A percentile compares a stretch with the other conserved stretches of the same genome.
These are phyloP conservation scores for Discoglossus pictus DNA, from an alignment of 2,797 vertebrate genomes.

Conservation along the genomic window DNA sequence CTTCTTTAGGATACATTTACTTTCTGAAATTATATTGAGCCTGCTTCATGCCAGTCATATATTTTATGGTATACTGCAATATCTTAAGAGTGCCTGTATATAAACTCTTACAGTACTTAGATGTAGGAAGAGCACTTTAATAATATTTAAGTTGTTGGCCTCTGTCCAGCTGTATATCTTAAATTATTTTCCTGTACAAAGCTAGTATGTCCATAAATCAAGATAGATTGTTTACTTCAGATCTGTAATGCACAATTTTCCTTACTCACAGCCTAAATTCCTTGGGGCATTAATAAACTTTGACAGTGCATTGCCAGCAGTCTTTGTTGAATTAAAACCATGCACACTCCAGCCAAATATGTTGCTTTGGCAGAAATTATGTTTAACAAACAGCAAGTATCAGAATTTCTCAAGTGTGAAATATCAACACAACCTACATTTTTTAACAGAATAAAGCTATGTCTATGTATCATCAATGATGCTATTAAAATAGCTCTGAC, in stretches of 20 bases:
- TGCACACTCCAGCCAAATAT: slow-evolving; percentile 33
- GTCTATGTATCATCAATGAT: slow-evolving; percentile 7
- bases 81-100: slow-evolving; percentile 16
- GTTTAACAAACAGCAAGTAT: slow-evolving; percentile 39
- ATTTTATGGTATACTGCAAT: slow-evolving; percentile 26
- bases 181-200: slow-evolving; percentile 46
- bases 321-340: slow-evolving; percentile 47
- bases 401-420: slow-evolving; percentile 35
- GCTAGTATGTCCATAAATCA: slow-evolving; percentile 50
- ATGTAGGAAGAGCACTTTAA: slow-evolving; percentile 48
- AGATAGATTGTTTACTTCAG: slow-evolving; percentile 50
- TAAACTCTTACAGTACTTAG: slow-evolving; percentile 29
- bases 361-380: slow-evolving; percentile 42
- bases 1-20: not conserved
- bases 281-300: slow-evolving; percentile 38
- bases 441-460: slow-evolving; percentile 21
- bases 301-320: slow-evolving; percentile 49
- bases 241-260: slow-evolving; percentile 25
- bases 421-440: slow-evolving; percentile 19
- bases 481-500: too few species aligned
- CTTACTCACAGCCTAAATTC: slow-evolving; percentile 25
- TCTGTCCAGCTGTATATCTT: slow-evolving; percentile 44
- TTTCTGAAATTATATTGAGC: slow-evolving; percentile 20
- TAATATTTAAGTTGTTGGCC: slow-evolving; percentile 49
- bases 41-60: slow-evolving; percentile 34